Conservation (phyloP, 2,797 vertebrate species). For the Eremophila alpestris region DNA sequence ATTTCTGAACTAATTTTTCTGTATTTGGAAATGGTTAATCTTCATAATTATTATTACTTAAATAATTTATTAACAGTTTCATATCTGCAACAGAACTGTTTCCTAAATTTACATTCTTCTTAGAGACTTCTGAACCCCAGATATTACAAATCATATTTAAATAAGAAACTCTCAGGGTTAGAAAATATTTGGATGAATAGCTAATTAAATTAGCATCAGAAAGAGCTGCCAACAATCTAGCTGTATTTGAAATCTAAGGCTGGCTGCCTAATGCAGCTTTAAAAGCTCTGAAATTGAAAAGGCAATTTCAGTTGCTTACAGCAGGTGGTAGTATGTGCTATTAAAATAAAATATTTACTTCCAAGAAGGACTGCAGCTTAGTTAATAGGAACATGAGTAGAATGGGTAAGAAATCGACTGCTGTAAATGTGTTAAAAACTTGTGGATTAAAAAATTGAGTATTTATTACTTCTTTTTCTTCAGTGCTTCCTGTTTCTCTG, state of each 20-base stretch:
- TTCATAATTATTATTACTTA: neutral
- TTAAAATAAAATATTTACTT: constrained; percentile 53
- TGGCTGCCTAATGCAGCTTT: neutral
- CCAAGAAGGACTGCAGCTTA: neutral
- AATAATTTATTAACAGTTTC: neutral
- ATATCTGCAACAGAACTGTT: neutral
- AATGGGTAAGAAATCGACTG: constrained; percentile 22
- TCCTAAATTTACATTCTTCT: neutral
- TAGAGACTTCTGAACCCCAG: neutral
- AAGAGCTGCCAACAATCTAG: neutral
- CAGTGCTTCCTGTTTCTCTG: neutral
- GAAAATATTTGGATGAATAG: constrained; percentile 3
- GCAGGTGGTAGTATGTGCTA: constrained; percentile 71
- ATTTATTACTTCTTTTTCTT: neutral
- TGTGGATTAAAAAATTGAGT: neutral
- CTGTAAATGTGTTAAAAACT: neutral
- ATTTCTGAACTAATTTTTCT: neutral
- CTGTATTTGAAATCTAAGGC: neutral
- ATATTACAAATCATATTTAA: neutral
- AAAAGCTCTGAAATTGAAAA: neutral
- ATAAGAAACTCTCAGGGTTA: neutral
- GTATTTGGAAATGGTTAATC: neutral
- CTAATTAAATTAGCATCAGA: neutral
- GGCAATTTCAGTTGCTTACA: constrained; percentile 34
- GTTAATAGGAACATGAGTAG: constrained; percentile 20